These are phyloP conservation scores for Cichlasoma orientale DNA, from an alignment of 2,797 vertebrate genomes.

Conservation along the genomic window DNA sequence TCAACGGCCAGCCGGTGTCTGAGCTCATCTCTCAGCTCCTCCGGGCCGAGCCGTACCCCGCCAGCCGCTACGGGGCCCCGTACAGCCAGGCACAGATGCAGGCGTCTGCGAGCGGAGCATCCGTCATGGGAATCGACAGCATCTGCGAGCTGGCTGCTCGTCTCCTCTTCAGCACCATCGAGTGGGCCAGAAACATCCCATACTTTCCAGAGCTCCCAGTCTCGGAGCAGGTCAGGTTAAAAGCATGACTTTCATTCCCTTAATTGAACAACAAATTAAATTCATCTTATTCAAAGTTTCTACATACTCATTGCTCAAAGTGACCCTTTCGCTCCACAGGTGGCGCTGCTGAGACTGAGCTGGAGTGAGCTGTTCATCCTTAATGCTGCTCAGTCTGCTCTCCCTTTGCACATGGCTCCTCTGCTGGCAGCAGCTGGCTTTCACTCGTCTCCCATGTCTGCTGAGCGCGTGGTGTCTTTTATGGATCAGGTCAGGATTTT, in stretches of 20 bases:
- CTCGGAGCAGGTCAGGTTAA: constrained; percentile 84
- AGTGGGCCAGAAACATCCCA: constrained; percentile 95
- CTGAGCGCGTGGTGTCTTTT: constrained; percentile 93
- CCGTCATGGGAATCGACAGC: constrained; percentile 96
- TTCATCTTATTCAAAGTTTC: too few species aligned
- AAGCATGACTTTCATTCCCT: neutral
- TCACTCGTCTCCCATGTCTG: constrained; percentile 94
- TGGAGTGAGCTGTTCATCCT: constrained; percentile 98
- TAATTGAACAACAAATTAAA: too few species aligned
- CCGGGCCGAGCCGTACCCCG: constrained; percentile 93
- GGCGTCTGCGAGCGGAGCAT: constrained; percentile 74
- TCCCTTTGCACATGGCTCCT: constrained; percentile 94
- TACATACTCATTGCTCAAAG: neutral
- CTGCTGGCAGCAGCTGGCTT: constrained; percentile 93
- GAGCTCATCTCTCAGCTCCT: constrained; percentile 95
- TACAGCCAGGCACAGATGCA: constrained; percentile 81
- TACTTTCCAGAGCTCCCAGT: constrained; percentile 93
- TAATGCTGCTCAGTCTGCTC: constrained; percentile 93
- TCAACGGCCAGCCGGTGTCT: constrained; percentile 91
- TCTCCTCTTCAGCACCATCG: constrained; percentile 96
- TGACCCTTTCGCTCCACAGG: constrained; percentile 53
- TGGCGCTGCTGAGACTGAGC: constrained; percentile 91
- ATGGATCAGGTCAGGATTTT: constrained; percentile 97
- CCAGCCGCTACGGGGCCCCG: constrained; percentile 86
- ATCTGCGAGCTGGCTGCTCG: constrained; percentile 96